These are phyloP conservation scores for Babyrousa celebensis DNA, from an alignment of 2,797 vertebrate species.

Conservation along the genomic window DNA sequence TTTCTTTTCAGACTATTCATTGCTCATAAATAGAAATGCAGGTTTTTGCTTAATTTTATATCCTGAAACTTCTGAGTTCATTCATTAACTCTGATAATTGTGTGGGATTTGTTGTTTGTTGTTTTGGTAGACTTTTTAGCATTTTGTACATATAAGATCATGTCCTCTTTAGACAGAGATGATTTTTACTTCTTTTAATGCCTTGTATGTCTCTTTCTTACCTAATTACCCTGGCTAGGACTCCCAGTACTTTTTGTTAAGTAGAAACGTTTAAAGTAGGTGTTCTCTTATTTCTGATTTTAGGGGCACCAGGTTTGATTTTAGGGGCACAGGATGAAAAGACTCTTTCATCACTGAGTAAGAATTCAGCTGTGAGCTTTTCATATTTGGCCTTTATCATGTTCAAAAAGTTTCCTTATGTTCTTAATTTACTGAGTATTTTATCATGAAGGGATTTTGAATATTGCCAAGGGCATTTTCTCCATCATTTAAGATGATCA, in stretches of 20 bases:
- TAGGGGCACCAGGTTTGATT: neutral
- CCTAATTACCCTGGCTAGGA: neutral
- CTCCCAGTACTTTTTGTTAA: neutral
- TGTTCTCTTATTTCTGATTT: neutral
- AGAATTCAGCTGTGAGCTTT: neutral
- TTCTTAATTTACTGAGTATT: neutral
- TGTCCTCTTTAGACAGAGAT: neutral
- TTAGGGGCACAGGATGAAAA: neutral
- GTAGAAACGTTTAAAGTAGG: neutral
- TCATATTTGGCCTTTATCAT: neutral
- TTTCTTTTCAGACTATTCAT: neutral
- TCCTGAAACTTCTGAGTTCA: neutral
- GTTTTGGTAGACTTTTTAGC: neutral
- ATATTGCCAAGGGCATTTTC: neutral
- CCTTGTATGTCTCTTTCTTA: neutral
- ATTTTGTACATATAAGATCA: neutral
- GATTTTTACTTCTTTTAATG: neutral
- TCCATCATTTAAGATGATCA: neutral
- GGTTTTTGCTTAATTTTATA: neutral
- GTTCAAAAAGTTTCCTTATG: neutral
- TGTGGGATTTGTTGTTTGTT: neutral
- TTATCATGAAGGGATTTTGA: neutral
- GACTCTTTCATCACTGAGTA: neutral
- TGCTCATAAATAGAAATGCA: neutral
- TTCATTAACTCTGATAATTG: neutral